These are phyloP conservation scores for Schizotus pectinicornis DNA, from an alignment of 2,888 invertebrate genomes.

Conservation along the genomic window DNA sequence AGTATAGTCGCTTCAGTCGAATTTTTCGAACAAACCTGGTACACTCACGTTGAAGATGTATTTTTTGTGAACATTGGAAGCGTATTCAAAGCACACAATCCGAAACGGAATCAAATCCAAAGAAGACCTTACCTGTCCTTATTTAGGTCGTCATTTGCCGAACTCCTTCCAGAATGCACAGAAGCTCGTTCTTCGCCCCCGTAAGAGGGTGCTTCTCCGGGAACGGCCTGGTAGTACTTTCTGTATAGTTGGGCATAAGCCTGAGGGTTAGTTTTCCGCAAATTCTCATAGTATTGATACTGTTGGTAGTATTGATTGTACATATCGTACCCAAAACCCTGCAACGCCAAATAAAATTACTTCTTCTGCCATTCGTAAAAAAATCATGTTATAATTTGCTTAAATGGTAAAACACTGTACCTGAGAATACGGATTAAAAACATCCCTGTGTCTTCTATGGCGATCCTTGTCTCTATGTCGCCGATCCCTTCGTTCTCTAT, in stretches of 20 bases:
- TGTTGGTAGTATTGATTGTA: conserved; percentile 66
- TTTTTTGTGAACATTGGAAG: neutral
- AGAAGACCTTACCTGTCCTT: conserved; percentile 64
- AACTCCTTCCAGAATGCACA: conserved; percentile 84
- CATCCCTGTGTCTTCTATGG: conserved; percentile 49
- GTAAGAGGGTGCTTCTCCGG: conserved; percentile 44
- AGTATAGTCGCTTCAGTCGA: neutral
- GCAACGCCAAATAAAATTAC: no score
- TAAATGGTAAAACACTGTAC: conserved; percentile 36
- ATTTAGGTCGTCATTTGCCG: conserved; percentile 68
- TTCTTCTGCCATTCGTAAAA: no score
- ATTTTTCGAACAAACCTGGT: neutral
- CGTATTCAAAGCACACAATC: conserved; percentile 2
- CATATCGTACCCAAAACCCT: conserved; percentile 62
- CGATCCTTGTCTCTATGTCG: conserved; percentile 48
- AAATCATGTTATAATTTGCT: no score
- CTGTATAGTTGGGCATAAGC: conserved; percentile 81
- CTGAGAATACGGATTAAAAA: conserved; percentile 53
- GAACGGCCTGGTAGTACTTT: conserved; percentile 64
- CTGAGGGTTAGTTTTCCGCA: conserved; percentile 78
- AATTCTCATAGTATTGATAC: conserved; percentile 79
- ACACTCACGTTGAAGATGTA: neutral
- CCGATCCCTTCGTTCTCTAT: conserved; percentile 54
- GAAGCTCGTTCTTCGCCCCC: conserved; percentile 73
- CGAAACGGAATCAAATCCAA: no score